Conservation (phyloP, 2,797 vertebrate genomes). For the Hemibagrus guttatus region DNA sequence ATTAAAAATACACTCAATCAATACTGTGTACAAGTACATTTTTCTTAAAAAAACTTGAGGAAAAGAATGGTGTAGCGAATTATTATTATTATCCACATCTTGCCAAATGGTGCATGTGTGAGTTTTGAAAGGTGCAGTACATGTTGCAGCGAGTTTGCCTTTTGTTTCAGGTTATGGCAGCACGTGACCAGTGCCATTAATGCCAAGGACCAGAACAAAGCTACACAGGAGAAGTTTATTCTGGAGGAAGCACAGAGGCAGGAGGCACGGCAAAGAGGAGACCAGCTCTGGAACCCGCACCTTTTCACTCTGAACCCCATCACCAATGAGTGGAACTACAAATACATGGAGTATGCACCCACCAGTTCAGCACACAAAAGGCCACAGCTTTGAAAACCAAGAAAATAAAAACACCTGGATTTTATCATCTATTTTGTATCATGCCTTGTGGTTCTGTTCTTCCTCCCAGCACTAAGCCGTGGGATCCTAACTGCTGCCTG, state of each 20-base stretch:
- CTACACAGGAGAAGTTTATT: slow-evolving; percentile 90
- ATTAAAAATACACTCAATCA: neutral
- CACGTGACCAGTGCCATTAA: slow-evolving; percentile 89
- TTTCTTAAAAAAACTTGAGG: neutral
- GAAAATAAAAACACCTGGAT: neutral
- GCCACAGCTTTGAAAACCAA: neutral
- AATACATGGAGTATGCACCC: slow-evolving; percentile 82
- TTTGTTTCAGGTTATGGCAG: slow-evolving; percentile 84
- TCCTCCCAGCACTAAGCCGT: slow-evolving; percentile 78
- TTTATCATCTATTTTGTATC: neutral
- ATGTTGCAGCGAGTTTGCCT: neutral
- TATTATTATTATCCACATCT: neutral
- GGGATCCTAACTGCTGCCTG: slow-evolving; percentile 85
- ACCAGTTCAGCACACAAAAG: neutral
- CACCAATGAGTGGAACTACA: slow-evolving; percentile 88
- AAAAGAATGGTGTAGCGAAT: neutral
- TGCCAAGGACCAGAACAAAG: slow-evolving; percentile 86
- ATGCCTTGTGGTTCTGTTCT: neutral
- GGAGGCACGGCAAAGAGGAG: slow-evolving; percentile 78
- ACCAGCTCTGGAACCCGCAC: slow-evolving; percentile 78
- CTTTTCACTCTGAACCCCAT: slow-evolving; percentile 82
- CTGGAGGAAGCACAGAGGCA: slow-evolving; percentile 91
- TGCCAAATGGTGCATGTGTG: neutral
- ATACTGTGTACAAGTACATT: neutral
- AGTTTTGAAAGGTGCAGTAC: neutral